Percentiles rank a stretch among this genome's conserved stretches.
These are phyloP conservation scores for Sapajus apella DNA, from an alignment of 2,113 vertebrate species.

Conservation along the genomic window DNA sequence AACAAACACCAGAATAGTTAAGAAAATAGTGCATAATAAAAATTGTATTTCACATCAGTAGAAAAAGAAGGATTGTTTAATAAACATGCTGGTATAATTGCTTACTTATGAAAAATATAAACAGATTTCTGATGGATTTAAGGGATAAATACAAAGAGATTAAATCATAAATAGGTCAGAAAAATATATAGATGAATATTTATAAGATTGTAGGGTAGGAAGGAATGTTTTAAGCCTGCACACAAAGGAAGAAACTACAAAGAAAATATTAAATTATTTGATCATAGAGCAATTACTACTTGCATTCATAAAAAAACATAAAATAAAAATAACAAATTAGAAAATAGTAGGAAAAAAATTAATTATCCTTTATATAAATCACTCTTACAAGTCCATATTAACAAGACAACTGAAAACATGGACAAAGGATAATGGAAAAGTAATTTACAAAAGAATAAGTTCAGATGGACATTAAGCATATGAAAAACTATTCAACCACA, in stretches of 20 bases:
- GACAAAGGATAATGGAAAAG: slow-evolving; percentile 49
- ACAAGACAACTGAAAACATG: slow-evolving; percentile 39
- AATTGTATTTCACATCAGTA: background rate
- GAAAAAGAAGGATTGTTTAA: background rate
- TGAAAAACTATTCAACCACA: slow-evolving; percentile 46
- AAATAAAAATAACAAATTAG: background rate
- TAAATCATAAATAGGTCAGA: slow-evolving; percentile 31
- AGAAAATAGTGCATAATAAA: background rate
- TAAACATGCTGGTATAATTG: background rate
- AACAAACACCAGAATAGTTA: background rate
- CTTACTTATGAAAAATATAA: background rate
- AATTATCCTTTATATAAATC: background rate
- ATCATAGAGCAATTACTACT: slow-evolving; percentile 17
- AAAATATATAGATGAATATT: background rate
- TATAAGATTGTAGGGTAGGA: background rate
- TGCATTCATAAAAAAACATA: slow-evolving; percentile 32
- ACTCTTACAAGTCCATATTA: background rate
- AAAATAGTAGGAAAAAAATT: slow-evolving; percentile 30
- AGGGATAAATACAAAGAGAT: background rate
- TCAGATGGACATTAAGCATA: background rate
- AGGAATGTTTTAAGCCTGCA: slow-evolving; percentile 17
- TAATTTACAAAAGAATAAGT: slow-evolving; percentile 22
- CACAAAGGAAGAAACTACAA: background rate
- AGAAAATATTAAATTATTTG: slow-evolving; percentile 24
- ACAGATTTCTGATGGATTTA: slow-evolving; percentile 2